Conservation (phyloP, 2,113 vertebrate genomes). For the Halichoerus grypus region DNA sequence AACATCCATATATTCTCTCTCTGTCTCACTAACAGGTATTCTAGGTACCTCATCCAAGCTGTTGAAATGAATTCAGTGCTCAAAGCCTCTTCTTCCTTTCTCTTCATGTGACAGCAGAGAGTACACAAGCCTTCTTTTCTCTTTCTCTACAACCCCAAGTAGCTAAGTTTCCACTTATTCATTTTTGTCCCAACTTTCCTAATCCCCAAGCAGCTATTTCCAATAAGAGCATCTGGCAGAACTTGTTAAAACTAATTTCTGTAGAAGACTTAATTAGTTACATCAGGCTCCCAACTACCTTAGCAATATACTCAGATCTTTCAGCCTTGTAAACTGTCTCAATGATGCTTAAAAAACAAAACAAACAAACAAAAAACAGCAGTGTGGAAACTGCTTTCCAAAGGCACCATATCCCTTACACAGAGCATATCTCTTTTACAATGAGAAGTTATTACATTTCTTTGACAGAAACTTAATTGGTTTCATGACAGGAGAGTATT, state of each 20-base stretch:
- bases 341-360: neutral
- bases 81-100: neutral
- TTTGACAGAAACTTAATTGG: constrained; percentile 36
- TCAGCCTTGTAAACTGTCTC: neutral
- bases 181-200: constrained; percentile 32
- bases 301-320: constrained; percentile 25
- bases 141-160: neutral
- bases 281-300: neutral
- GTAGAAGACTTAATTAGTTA: constrained; percentile 62
- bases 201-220: constrained; percentile 39
- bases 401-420: neutral
- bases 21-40: neutral
- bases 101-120: constrained; percentile 31
- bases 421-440: constrained; percentile 6
- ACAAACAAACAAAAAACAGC: neutral
- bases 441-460: neutral
- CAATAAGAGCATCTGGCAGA: constrained; percentile 53
- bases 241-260: constrained; percentile 53
- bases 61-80: neutral
- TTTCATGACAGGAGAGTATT: constrained; percentile 38
- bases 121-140: constrained; percentile 9
- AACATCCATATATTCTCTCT: neutral
- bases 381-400: neutral
- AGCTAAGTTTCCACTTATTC: constrained; percentile 40
- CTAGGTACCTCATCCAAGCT: neutral